Evolutionary conservation across 2,888 invertebrate genomes (phyloP).

Genomic region (Autographa pulchrina): DNA sequence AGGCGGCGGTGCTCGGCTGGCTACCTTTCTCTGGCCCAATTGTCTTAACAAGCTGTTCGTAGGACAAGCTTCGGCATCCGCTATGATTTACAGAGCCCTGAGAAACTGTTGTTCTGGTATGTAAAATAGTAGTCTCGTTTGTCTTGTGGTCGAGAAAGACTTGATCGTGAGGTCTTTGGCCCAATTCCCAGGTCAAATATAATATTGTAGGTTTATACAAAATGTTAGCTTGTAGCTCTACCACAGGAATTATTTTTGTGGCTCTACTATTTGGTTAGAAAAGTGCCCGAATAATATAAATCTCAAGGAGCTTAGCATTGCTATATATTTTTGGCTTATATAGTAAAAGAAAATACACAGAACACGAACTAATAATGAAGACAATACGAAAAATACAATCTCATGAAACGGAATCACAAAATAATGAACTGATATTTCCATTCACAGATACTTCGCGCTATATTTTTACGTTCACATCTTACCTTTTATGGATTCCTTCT

Average conservation of each 20-base stretch:
- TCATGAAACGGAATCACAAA: slow-evolving; percentile 25
- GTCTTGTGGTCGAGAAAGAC: slow-evolving; percentile 15
- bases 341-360: neutral
- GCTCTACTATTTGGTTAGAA: neutral
- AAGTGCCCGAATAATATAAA: too few species aligned
- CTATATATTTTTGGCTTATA: neutral
- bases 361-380: neutral
- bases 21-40: slow-evolving; percentile 59
- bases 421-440: slow-evolving; percentile 44
- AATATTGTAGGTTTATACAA: neutral
- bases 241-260: neutral
- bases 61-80: slow-evolving; percentile 31
- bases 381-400: neutral
- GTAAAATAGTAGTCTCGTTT: slow-evolving; percentile 31
- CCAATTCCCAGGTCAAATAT: neutral
- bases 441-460: slow-evolving; percentile 47
- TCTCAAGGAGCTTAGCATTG: too few species aligned
- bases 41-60: slow-evolving; percentile 53
- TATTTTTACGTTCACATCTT: slow-evolving; percentile 51
- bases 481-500: slow-evolving; percentile 45
- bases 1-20: slow-evolving; percentile 30
- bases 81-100: slow-evolving; percentile 39
- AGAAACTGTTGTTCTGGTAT: slow-evolving; percentile 41
- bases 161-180: neutral
- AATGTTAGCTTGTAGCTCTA: neutral